Conservation (phyloP, 2,888 invertebrate genomes). For the Cacoxenus indagator region DNA sequence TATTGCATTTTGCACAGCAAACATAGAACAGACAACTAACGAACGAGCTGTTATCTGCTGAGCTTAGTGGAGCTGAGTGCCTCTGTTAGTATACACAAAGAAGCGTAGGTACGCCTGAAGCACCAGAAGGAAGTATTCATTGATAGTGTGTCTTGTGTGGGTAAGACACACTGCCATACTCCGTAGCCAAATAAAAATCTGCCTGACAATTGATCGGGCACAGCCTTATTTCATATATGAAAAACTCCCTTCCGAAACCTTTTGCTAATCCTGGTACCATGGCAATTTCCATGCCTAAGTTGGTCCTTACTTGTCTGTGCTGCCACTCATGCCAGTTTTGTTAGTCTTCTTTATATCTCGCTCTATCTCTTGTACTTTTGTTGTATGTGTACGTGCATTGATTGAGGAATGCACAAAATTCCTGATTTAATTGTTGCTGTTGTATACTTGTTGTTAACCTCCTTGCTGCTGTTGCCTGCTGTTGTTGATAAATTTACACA, state of each 20-base stretch:
- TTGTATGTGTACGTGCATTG: not conserved
- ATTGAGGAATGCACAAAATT: slow-evolving; percentile 3
- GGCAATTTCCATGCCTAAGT: slow-evolving; percentile 55
- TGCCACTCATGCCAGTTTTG: not conserved
- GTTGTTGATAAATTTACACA: slow-evolving; percentile 42
- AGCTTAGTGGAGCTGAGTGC: too few species aligned
- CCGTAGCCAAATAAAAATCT: not conserved
- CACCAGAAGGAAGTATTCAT: slow-evolving; percentile 12
- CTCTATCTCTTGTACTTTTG: not conserved
- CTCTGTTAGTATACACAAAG: too few species aligned
- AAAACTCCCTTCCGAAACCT: not conserved
- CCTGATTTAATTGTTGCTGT: too few species aligned
- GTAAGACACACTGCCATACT: not conserved
- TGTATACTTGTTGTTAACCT: slow-evolving; percentile 2
- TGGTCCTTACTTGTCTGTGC: slow-evolving; percentile 22
- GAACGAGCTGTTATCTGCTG: too few species aligned
- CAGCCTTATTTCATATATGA: not conserved
- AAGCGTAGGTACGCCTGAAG: not conserved
- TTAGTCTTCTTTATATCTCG: not conserved
- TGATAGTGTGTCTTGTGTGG: too few species aligned
- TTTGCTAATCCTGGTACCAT: slow-evolving; percentile 54
- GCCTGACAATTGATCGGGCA: not conserved
- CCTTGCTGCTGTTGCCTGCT: slow-evolving; percentile 2
- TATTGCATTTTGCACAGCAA: slow-evolving; percentile 43
- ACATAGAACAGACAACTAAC: not conserved